Evolutionary conservation across 2,888 invertebrate genomes (phyloP).

Genomic region (Ectemnius lituratus): DNA sequence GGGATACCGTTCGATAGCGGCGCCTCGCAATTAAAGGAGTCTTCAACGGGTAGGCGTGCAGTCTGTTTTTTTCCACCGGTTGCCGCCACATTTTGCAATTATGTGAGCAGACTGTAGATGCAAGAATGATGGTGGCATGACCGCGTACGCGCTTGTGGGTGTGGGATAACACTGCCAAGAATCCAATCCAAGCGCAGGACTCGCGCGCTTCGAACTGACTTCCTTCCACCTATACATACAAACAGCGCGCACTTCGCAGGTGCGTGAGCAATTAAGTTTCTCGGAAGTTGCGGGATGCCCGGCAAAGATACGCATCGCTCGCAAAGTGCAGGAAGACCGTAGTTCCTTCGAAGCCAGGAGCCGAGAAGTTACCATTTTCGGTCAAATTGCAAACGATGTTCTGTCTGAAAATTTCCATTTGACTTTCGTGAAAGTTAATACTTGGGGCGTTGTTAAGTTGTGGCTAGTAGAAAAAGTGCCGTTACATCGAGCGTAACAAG

Average conservation of each 20-base stretch:
- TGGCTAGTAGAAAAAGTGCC: no score
- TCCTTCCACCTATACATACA: slow-evolving; percentile 49
- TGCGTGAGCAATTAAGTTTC: slow-evolving; percentile 72
- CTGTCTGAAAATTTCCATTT: neutral
- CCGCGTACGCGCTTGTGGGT: neutral
- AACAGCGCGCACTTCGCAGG: slow-evolving; percentile 50
- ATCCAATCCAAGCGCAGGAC: slow-evolving; percentile 41
- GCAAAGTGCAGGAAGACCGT: slow-evolving; percentile 70
- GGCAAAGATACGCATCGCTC: slow-evolving; percentile 70
- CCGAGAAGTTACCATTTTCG: slow-evolving; percentile 55
- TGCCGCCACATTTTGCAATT: slow-evolving; percentile 22
- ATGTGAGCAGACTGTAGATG: slow-evolving; percentile 9
- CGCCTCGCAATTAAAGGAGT: slow-evolving; percentile 36
- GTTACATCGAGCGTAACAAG: slow-evolving; percentile 31
- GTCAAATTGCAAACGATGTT: slow-evolving; percentile 32
- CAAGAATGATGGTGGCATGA: neutral
- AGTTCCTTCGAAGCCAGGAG: slow-evolving; percentile 69
- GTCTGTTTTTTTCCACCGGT: slow-evolving; percentile 35
- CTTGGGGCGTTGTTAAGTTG: neutral
- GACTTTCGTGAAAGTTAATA: neutral
- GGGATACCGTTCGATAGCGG: slow-evolving; percentile 37
- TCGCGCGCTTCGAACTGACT: slow-evolving; percentile 52
- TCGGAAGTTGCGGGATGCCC: slow-evolving; percentile 67
- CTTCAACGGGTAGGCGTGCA: slow-evolving; percentile 41
- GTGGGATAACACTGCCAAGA: slow-evolving; percentile 29